phyloP scores from a whole-genome alignment of 2,797 vertebrate genomes.

The Bradypus variegatus region DNA sequence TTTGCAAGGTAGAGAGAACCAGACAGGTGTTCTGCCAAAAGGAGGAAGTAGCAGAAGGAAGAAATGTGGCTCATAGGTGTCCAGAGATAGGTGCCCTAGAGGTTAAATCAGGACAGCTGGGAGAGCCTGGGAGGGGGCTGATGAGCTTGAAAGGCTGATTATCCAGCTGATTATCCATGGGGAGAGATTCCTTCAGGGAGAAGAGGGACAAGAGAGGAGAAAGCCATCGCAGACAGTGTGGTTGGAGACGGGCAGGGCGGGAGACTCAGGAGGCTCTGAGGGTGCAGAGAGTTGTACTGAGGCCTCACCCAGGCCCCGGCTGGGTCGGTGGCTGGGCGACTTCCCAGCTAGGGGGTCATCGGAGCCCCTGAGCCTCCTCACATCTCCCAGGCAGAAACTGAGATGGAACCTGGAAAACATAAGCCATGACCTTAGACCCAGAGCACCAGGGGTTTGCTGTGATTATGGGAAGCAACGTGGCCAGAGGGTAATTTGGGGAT shows the following conservation, averaged over 20 bases:
- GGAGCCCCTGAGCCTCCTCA: background rate
- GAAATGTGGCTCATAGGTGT: background rate
- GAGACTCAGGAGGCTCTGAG: background rate
- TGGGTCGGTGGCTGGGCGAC: background rate
- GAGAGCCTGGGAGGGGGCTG: too few relatives aligned
- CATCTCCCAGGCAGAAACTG: background rate
- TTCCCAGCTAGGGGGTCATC: background rate
- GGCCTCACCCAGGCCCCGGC: background rate
- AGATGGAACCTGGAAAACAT: background rate
- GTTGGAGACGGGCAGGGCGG: background rate
- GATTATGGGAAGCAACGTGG: background rate
- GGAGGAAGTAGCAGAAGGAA: background rate
- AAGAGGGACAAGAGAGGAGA: background rate
- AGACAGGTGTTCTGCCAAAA: background rate
- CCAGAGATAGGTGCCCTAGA: background rate
- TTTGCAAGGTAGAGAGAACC: background rate
- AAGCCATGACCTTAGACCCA: background rate
- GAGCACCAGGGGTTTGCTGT: background rate
- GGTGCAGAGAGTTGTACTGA: background rate
- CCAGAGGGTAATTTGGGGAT: background rate
- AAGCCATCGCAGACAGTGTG: background rate
- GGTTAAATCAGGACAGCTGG: background rate
- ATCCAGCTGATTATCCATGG: rapidly evolving
- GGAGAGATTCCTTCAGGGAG: background rate
- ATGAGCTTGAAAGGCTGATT: background rate